Evolutionary conservation across 1,140 invertebrate species (phyloP), one percentile per base, ranked within the genome.

Genomic region (Aphelenchoides besseyi): DNA sequence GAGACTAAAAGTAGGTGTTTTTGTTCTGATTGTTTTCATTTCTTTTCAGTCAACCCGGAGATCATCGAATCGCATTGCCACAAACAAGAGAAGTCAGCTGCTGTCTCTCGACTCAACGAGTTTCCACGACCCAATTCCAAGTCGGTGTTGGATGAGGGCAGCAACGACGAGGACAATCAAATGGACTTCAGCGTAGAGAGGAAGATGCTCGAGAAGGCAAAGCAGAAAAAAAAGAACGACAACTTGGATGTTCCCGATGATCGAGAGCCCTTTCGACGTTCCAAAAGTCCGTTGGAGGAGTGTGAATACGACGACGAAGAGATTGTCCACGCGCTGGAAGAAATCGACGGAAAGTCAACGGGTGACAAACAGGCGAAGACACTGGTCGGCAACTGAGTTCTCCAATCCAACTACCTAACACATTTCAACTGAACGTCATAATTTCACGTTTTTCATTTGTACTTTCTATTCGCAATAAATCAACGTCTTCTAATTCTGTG

Each of bases 291-390:
- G 55, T 23, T 59, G 5, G 55, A 59, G 5, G 26, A 33, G 12
- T 59, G 55, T 33, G 55, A 59, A 33, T 5, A 59, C 55, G 55
- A 59, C 55, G 55, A 5, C 18, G 55, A 59, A 5, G 55, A 28
- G 26, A 59, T 64, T 2, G 29, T 53, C 1, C 12, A 54, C 9
- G 62, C 2, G 16, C 2, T 64, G 16, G 12, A n/a, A 1, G n/a
- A 53, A 18, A 30, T 64, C 26, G n/a, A 64, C 41, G 41, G 23
- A 12, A 23, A 12, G 41, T 23, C 41, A 23, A 12, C n/a, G n/a
- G n/a, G n/a, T n/a, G n/a, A n/a, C n/a, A n/a, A n/a, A n/a, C n/a
- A n/a, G n/a, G n/a, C n/a, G n/a, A n/a, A n/a, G n/a, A n/a, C n/a
- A n/a, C n/a, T n/a, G n/a, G n/a, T n/a, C n/a, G n/a, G n/a, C n/a